Percentiles rank a stretch among this genome's conserved stretches.
Conservation (phyloP, 2,888 invertebrate species). For the Heliconius charithonia region DNA sequence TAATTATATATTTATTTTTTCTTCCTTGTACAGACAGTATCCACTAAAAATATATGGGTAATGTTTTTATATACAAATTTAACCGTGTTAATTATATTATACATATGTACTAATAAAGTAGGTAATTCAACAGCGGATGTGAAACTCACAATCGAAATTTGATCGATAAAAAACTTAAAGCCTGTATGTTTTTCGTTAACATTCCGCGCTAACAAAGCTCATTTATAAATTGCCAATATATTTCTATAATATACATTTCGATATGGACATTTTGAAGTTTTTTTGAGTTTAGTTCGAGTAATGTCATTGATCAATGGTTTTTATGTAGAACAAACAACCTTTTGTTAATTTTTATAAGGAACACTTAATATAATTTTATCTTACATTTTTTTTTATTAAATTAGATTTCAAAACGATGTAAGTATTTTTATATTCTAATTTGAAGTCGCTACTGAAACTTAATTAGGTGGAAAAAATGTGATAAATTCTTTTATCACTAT, state of each 20-base stretch:
- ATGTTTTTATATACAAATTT: constrained; percentile 3
- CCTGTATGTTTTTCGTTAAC: constrained; percentile 14
- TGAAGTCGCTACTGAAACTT: neutral
- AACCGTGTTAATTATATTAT: constrained; percentile 2
- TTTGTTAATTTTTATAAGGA: neutral
- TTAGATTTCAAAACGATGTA: neutral
- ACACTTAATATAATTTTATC: neutral
- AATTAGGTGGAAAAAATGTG: neutral
- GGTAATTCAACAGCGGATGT: constrained; percentile 16
- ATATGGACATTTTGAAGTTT: neutral
- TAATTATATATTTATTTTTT: constrained; percentile 6
- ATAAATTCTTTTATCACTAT: neutral
- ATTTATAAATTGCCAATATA: constrained; percentile 2
- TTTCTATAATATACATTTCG: constrained; percentile 8
- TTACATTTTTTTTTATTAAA: neutral
- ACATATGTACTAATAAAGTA: constrained; percentile 8
- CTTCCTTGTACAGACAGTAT: neutral
- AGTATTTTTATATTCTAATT: neutral
- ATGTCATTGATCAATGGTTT: neutral
- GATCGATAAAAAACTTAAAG: neutral
- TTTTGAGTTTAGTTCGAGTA: neutral
- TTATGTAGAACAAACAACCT: constrained; percentile 3
- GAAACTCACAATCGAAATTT: neutral
- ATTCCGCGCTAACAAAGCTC: constrained; percentile 12
- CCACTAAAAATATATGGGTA: constrained; percentile 5